Base-by-base conservation (phyloP, 2,888 invertebrate species). In the Panzeria rudis region DNA sequence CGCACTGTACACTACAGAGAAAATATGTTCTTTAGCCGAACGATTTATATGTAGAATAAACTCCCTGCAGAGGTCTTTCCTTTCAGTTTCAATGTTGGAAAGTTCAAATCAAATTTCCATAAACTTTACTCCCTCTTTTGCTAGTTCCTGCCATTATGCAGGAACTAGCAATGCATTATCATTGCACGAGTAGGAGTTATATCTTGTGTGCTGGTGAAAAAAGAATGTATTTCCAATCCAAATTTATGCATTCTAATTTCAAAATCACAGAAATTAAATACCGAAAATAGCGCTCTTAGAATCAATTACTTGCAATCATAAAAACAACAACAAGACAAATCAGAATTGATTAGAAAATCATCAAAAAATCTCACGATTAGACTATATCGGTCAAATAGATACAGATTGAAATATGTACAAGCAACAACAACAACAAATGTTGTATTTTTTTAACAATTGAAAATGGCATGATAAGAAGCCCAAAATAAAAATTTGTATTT, bases 351-450 rank as follows among this genome's bases (percentile, higher is more conserved):
- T 85, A 85, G 84, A 85, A 85, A 82, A 77, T 81, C 84, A 81
- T 84, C 72, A 72, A 81, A 84, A 84, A 73, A 82, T 82, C 84
- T 85, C 85, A 85, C 85, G 82, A 85, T 82, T 85, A 78, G 82
- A 75, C 85, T 82, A 85, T 82, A 85, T 85, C 82, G 85, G 85
- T 85, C 78, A 85, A 85, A 82, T 75, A 82, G 78, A 82, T 85
- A 69, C 75, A 80, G 32, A 61, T 61, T 54, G 4, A 41, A 79
- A 64, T 75, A 35, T 20, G 38, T n/a, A 47, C 50, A 50, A 41
- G 25, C 32, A 80, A 15, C 47, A 75, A 47, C 32, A 80, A 9
- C 47, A 81, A 47, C 20, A 47, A 71, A 38, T 8, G 3, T 25
- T 44, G 32, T 38, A 23, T 59, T 50, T 56, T 64, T 80, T 56